Base-by-base conservation (phyloP, 2,888 invertebrate genomes). In the Micropterix aruncella region DNA sequence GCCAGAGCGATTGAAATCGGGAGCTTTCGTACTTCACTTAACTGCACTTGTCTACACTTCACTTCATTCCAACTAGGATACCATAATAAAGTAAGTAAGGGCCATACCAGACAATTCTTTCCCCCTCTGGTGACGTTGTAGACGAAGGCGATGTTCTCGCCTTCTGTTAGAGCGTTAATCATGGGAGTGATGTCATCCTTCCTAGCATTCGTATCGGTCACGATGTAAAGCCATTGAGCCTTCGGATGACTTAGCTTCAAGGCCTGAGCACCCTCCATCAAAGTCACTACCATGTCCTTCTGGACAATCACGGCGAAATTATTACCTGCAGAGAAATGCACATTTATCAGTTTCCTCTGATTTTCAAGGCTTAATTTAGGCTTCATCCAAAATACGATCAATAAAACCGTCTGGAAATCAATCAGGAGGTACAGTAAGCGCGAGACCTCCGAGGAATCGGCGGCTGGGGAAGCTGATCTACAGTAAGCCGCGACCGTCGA, bases 191-290 rank as follows among this genome's bases (percentile, higher is more conserved):
- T 56, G 54, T 80, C 76, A 1, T 66, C 65, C 2, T 64, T 61
- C 2, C 60, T 60, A 0, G 53, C 56, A 45, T 70, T 62, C 0
- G 75, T 76, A 46, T 84, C 80, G 0, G 82, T 72, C 42, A 88
- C 66, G 36, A 88, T 68, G 57, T 84, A 89, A n/a, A 90, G 59
- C 89, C 90, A 90, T 56, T 89, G 87, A 49, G 79, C 84, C 52
- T 67, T 71, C 0, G 84, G 80, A 54, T 80, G 74, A 1, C 83
- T 77, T 71, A 90, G 74, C 36, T 69, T 64, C 42, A 81, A 60
- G 1, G 73, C 65, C 39, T 81, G 77, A 0, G 84, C 84, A 2
- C 76, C 74, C 55, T 83, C 80, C 55, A 84, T 76, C 50, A 87
- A 70, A 1, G 74, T 73, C 12, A 75, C 69, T 56, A 80, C 73